Percentiles rank a stretch among this genome's conserved stretches.
Conservation (phyloP, 1,140 invertebrate species). For the Manduca sexta region DNA sequence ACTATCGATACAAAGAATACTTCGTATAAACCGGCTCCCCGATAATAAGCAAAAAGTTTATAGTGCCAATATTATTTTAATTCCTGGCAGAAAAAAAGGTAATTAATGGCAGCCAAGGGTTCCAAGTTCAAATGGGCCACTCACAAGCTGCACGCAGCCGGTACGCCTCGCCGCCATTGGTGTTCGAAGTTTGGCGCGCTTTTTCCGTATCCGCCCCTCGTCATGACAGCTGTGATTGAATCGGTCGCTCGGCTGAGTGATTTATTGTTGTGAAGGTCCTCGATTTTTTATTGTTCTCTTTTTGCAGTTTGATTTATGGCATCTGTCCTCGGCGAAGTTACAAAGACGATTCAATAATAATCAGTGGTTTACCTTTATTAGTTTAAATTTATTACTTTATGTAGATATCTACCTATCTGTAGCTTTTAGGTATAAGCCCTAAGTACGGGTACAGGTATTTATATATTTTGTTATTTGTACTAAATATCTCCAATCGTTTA, state of each 20-base stretch:
- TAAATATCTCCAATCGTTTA: too few relatives aligned
- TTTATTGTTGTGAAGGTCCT: conserved; percentile 49
- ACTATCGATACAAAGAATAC: too few relatives aligned
- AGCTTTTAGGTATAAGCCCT: too few relatives aligned
- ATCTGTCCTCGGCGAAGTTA: conserved; percentile 14
- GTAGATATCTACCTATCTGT: too few relatives aligned
- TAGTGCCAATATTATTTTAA: conserved; percentile 15
- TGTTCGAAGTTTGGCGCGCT: conserved; percentile 64
- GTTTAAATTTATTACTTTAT: neutral
- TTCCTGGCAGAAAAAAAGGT: conserved; percentile 26
- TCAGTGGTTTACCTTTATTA: neutral
- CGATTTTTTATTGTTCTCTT: conserved; percentile 33
- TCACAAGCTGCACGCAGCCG: conserved; percentile 35
- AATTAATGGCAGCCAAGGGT: conserved; percentile 50
- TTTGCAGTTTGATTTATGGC: conserved; percentile 47
- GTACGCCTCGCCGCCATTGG: conserved; percentile 50
- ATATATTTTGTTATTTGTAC: too few relatives aligned
- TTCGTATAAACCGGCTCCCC: too few relatives aligned
- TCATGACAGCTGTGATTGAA: conserved; percentile 63
- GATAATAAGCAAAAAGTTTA: conserved; percentile 6
- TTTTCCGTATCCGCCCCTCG: conserved; percentile 61
- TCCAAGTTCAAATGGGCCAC: conserved; percentile 62
- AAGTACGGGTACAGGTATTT: too few relatives aligned
- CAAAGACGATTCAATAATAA: neutral
- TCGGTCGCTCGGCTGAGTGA: conserved; percentile 49